Evolutionary conservation across 2,113 vertebrate genomes (phyloP).

Genomic region (Hippolais icterina): DNA sequence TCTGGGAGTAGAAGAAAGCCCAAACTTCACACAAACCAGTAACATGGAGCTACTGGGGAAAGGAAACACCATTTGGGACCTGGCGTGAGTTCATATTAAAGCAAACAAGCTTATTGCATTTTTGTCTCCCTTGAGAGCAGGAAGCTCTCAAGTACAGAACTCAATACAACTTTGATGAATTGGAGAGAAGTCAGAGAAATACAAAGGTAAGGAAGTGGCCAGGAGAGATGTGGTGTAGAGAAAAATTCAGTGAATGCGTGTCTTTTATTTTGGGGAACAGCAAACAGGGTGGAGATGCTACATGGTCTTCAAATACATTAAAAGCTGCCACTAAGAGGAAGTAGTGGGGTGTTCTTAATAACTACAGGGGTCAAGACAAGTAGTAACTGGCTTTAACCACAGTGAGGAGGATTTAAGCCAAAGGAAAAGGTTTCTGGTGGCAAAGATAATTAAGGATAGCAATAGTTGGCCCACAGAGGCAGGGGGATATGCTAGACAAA

Average conservation of each 20-base stretch:
- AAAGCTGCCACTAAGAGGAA: not conserved
- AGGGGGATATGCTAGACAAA: not conserved
- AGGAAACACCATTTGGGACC: not conserved
- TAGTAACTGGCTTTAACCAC: not conserved
- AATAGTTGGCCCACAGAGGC: not conserved
- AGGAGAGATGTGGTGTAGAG: not conserved
- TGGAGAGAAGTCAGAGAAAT: not conserved
- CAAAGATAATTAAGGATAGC: not conserved
- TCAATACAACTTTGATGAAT: not conserved
- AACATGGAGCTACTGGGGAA: not conserved
- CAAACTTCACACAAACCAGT: accelerated
- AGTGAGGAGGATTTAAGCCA: not conserved
- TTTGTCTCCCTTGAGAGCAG: not conserved
- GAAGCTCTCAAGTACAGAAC: not conserved
- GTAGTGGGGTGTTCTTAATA: not conserved
- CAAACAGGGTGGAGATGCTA: not conserved
- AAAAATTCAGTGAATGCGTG: not conserved
- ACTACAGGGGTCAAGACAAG: not conserved
- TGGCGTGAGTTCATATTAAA: not conserved
- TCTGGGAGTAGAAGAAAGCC: not conserved
- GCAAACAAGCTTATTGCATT: not conserved
- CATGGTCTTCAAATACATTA: not conserved
- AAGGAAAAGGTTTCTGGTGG: not conserved
- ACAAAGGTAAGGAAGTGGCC: not conserved
- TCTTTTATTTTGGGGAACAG: not conserved